phyloP scores from a whole-genome alignment of 2,113 vertebrate species.

The Rhinolophus ferrumequinum region DNA sequence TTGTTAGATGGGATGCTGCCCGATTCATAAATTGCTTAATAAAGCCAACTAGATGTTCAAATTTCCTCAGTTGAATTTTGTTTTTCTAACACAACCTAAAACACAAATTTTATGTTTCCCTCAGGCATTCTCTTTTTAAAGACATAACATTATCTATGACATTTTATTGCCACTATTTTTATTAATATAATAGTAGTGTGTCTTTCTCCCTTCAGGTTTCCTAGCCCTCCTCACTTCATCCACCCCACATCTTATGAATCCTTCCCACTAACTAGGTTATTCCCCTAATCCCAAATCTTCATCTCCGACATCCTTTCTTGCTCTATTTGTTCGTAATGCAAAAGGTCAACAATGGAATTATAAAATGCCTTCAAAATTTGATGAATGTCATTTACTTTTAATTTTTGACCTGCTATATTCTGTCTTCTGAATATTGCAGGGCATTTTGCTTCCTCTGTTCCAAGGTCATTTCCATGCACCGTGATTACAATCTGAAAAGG shows the following conservation, averaged over 20 bases:
- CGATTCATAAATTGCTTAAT: neutral
- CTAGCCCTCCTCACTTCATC: neutral
- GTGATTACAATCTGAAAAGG: neutral
- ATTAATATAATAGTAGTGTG: neutral
- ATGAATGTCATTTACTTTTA: neutral
- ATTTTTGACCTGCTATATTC: neutral
- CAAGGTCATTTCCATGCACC: neutral
- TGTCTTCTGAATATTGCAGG: conserved; percentile 28
- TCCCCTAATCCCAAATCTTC: neutral
- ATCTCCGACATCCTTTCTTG: neutral
- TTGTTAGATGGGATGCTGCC: neutral
- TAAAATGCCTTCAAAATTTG: conserved; percentile 6
- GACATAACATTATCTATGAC: neutral
- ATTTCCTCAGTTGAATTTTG: neutral
- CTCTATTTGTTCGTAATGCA: neutral
- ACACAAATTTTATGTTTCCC: neutral
- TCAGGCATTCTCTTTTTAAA: neutral
- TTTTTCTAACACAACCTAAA: neutral
- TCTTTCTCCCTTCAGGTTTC: neutral
- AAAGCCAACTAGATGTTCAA: neutral
- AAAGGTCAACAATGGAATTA: neutral
- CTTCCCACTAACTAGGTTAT: neutral
- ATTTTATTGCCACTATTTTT: neutral
- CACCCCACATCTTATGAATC: neutral
- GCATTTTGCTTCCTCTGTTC: neutral